These are phyloP conservation scores for Nephrocerus scutellatus DNA, from an alignment of 2,888 invertebrate species.

Conservation along the genomic window DNA sequence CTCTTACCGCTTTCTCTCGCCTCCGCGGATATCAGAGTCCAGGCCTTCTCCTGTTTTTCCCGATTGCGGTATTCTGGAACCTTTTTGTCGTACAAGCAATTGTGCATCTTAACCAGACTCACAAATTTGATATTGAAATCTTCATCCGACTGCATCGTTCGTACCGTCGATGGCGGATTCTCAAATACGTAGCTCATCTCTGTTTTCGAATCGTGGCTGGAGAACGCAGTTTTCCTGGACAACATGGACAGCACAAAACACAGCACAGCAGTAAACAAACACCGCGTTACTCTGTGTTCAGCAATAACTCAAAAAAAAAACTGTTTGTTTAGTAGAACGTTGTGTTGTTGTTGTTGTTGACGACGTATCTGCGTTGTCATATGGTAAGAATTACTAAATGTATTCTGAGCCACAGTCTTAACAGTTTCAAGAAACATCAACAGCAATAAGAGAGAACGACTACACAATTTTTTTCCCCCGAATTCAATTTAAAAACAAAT, in stretches of 20 bases:
- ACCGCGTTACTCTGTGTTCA: no score
- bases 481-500: no score
- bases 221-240: no score
- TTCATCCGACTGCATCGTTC: conserved; percentile 48
- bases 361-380: not conserved
- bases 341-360: conserved; percentile 11
- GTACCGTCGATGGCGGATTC: conserved; percentile 31
- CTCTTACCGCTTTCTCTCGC: conserved; percentile 44
- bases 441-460: no score
- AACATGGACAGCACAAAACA: no score
- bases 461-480: no score
- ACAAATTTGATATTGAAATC: conserved; percentile 49
- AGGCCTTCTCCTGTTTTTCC: conserved; percentile 47
- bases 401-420: no score
- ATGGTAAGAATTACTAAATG: not conserved
- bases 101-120: conserved; percentile 48
- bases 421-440: no score
- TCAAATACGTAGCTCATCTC: no score
- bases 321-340: conserved; percentile 1
- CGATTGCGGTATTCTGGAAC: conserved; percentile 49
- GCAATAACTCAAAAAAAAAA: conserved; percentile 4
- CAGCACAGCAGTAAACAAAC: no score
- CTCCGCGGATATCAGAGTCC: conserved; percentile 43
- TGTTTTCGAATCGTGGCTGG: no score
- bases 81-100: conserved; percentile 49